These are phyloP conservation scores for Cerceris rybyensis DNA, from an alignment of 2,888 invertebrate genomes.

Conservation along the genomic window DNA sequence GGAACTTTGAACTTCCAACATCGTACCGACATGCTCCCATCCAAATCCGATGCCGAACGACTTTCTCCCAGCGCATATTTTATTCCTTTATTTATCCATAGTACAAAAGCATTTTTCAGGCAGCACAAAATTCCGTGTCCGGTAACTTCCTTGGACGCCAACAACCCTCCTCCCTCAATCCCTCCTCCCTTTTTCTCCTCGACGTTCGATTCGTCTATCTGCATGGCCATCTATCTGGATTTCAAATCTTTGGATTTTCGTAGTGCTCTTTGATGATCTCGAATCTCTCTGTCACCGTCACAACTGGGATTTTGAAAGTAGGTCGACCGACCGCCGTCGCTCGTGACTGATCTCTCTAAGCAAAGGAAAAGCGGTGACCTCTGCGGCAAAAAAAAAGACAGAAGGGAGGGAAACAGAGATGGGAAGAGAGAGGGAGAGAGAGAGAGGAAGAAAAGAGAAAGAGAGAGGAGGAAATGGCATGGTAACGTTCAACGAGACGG, in stretches of 20 bases:
- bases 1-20: too few relatives aligned
- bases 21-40: too few relatives aligned
- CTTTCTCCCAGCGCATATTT: too few relatives aligned
- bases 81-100: too few relatives aligned
- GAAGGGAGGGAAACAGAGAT: neutral
- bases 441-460: neutral
- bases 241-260: conserved; percentile 45
- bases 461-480: conserved; percentile 12
- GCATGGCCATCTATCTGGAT: conserved; percentile 49
- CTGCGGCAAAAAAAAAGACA: conserved; percentile 9
- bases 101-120: too few relatives aligned
- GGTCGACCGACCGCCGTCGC: conserved; percentile 42
- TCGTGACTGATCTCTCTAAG: neutral
- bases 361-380: neutral
- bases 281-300: conserved; percentile 40
- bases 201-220: conserved; percentile 41
- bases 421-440: neutral
- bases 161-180: neutral
- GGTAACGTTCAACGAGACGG: conserved; percentile 20
- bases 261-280: conserved; percentile 46
- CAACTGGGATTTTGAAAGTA: conserved; percentile 46
- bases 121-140: too few relatives aligned
- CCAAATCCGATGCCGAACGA: too few relatives aligned
- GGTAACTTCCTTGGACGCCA: neutral
- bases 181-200: conserved; percentile 16